Evolutionary conservation across 2,797 vertebrate genomes (phyloP).

Genomic region (Erpetoichthys calabaricus): DNA sequence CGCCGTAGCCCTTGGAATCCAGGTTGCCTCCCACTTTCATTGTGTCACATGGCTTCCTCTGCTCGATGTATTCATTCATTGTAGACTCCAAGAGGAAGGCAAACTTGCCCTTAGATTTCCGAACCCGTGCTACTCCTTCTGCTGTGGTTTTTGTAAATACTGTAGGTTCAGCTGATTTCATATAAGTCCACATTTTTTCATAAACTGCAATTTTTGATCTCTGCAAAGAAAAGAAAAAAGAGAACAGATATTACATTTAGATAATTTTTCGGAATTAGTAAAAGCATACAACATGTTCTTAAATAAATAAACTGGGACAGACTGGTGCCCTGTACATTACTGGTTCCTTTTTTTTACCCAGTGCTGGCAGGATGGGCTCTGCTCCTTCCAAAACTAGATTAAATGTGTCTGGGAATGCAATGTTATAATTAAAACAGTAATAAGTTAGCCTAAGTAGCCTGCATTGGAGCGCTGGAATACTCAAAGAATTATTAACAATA

Average conservation of each 20-base stretch:
- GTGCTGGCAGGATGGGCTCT: too few relatives aligned
- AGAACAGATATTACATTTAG: constrained; percentile 19
- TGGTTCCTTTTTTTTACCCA: too few relatives aligned
- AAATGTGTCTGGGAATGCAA: too few relatives aligned
- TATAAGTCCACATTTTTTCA: constrained; percentile 99
- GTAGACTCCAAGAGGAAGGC: constrained; percentile 98
- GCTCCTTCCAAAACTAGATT: too few relatives aligned
- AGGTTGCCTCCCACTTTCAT: constrained; percentile 99
- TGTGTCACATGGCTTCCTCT: constrained; percentile 95
- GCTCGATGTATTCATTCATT: constrained; percentile 98
- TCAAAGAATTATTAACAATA: too few relatives aligned
- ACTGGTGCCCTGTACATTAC: too few relatives aligned
- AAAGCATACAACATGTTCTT: too few relatives aligned
- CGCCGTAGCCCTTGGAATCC: constrained; percentile 98
- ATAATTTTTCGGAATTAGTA: not conserved
- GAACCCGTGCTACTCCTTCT: constrained; percentile 89
- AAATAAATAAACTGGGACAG: too few relatives aligned
- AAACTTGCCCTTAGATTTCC: constrained; percentile 97
- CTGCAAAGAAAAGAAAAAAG: constrained; percentile 53
- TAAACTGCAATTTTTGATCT: constrained; percentile 98
- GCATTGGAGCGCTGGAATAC: too few relatives aligned
- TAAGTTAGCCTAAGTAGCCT: too few relatives aligned
- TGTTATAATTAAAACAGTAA: too few relatives aligned
- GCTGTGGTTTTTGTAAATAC: constrained; percentile 94
- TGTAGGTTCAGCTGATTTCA: constrained; percentile 93